Percentiles rank a stretch among this genome's conserved stretches.
Evolutionary conservation across 2,797 vertebrate species (phyloP).

Genomic region (Lepus townsendii): DNA sequence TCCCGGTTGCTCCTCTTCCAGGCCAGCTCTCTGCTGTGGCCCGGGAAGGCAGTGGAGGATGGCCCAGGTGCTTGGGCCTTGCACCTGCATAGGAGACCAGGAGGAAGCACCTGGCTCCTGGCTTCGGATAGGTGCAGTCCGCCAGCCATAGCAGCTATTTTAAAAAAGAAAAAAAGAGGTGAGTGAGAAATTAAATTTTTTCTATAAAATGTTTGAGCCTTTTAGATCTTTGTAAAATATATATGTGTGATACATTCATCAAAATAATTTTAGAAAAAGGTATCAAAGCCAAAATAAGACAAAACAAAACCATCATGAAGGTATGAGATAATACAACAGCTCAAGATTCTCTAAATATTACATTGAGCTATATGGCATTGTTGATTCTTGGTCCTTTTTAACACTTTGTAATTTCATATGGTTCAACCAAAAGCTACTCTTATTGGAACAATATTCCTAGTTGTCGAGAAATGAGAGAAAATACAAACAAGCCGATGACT

Average conservation of each 20-base stretch:
- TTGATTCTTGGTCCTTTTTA: conserved; percentile 9
- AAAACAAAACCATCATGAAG: neutral
- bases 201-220: neutral
- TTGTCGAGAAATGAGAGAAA: neutral
- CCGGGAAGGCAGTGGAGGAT: too few species aligned
- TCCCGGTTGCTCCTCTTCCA: too few species aligned
- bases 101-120: too few species aligned
- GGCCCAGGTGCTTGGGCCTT: too few species aligned
- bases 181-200: neutral
- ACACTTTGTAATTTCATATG: neutral
- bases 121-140: too few species aligned
- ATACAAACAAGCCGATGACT: neutral
- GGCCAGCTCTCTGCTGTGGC: too few species aligned
- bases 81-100: too few species aligned
- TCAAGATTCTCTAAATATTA: neutral
- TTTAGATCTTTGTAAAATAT: neutral
- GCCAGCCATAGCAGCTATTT: too few species aligned
- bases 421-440: neutral
- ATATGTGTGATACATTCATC: neutral
- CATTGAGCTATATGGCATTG: neutral
- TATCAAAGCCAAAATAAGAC: conserved; percentile 17
- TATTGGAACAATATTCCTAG: neutral
- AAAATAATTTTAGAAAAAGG: neutral
- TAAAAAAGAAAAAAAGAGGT: neutral
- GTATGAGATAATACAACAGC: neutral